Evolutionary conservation across 2,888 invertebrate genomes (phyloP).

Genomic region (Dexiosoma caninum): DNA sequence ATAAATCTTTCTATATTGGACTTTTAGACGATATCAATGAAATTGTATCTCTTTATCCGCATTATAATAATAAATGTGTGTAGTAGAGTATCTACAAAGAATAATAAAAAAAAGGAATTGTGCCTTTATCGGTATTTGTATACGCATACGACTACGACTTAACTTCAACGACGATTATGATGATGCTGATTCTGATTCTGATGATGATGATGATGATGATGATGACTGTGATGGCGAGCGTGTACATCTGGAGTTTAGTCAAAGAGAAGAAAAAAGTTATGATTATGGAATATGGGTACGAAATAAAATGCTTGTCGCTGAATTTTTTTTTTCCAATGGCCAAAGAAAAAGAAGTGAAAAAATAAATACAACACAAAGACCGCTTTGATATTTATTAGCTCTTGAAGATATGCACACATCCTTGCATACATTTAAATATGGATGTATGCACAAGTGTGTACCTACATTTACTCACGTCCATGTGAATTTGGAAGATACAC

Average conservation of each 20-base stretch:
- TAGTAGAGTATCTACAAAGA: conserved; percentile 62
- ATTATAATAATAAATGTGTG: conserved; percentile 76
- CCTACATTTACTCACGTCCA: not conserved
- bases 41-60: conserved; percentile 77
- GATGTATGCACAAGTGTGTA: not conserved
- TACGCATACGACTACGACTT: conserved; percentile 52
- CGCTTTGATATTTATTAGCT: conserved; percentile 58
- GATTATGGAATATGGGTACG: conserved; percentile 38
- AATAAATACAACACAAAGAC: conserved; percentile 12
- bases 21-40: conserved; percentile 77
- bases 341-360: conserved; percentile 42
- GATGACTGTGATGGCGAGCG: conserved; percentile 29
- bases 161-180: conserved; percentile 32
- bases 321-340: conserved; percentile 37
- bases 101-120: not conserved
- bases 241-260: conserved; percentile 58
- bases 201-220: conserved; percentile 28
- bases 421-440: not conserved
- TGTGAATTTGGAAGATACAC: conserved; percentile 17
- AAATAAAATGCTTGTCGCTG: conserved; percentile 45
- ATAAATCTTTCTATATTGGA: conserved; percentile 77
- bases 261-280: conserved; percentile 14
- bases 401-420: conserved; percentile 14
- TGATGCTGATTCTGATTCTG: conserved; percentile 38
- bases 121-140: conserved; percentile 42